phyloP scores from a whole-genome alignment of 2,888 invertebrate genomes.

The Meganola albula region DNA sequence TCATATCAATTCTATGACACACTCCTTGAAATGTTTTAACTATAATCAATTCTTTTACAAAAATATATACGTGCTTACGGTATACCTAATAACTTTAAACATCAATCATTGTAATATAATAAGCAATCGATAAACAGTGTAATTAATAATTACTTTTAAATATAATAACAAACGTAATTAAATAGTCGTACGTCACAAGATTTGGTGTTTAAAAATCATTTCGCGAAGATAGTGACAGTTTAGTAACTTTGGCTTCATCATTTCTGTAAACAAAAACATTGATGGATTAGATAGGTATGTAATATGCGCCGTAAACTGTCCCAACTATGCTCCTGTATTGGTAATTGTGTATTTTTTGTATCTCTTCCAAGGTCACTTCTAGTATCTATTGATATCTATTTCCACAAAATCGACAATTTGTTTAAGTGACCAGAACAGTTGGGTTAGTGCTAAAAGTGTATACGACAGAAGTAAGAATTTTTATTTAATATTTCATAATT shows the following conservation, averaged over 20 bases:
- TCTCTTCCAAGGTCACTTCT: too few relatives aligned
- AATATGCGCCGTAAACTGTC: too few relatives aligned
- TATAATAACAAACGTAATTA: conserved; percentile 39
- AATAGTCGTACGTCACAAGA: conserved; percentile 63
- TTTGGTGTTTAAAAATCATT: conserved; percentile 52
- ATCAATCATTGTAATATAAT: conserved; percentile 16
- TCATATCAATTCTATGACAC: conserved; percentile 39
- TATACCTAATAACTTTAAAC: conserved; percentile 17
- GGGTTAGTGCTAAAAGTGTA: too few relatives aligned
- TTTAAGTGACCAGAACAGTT: too few relatives aligned
- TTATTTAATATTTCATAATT: too few relatives aligned
- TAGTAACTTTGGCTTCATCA: conserved; percentile 62
- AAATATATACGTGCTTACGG: conserved; percentile 26
- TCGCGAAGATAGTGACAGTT: conserved; percentile 48
- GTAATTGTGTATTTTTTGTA: too few relatives aligned
- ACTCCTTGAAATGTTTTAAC: conserved; percentile 23
- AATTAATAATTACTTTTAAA: conserved; percentile 21
- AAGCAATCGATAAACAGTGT: conserved; percentile 24
- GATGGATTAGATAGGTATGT: conserved; percentile 4
- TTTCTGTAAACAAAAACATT: conserved; percentile 51
- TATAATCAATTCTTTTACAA: conserved; percentile 28
- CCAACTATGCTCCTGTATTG: too few relatives aligned
- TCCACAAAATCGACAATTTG: too few relatives aligned
- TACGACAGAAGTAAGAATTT: too few relatives aligned
- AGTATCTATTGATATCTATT: too few relatives aligned